Conservation (phyloP, 1,140 invertebrate species). For the Trinorchestia longiramus region DNA sequence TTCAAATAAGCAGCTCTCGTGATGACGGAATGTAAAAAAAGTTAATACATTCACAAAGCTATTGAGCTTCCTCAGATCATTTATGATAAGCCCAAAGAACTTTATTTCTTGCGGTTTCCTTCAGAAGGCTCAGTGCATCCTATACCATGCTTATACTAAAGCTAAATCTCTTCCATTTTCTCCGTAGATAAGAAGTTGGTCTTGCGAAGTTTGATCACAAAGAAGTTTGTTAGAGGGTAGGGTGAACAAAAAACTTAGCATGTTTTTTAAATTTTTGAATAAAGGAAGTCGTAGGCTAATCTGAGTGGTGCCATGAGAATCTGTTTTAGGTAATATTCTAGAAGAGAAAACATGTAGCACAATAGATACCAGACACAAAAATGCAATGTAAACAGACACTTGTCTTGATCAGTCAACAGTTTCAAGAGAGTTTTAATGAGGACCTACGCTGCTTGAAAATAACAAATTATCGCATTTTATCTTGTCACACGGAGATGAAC, state of each 20-base stretch:
- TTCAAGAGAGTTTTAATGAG: no score
- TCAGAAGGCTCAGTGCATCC: not conserved
- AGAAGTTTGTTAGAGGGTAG: slow-evolving; percentile 20
- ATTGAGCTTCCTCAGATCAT: not conserved
- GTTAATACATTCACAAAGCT: not conserved
- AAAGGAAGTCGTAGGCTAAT: not conserved
- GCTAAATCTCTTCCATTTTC: slow-evolving; percentile 16
- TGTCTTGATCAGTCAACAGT: no score
- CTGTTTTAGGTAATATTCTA: not conserved
- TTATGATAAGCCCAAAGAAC: not conserved
- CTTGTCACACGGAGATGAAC: no score
- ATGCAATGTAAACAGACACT: no score
- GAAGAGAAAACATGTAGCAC: not conserved
- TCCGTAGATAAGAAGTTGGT: slow-evolving; percentile 6
- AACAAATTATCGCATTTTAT: no score
- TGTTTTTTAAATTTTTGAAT: slow-evolving; percentile 28
- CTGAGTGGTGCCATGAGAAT: not conserved
- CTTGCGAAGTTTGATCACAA: slow-evolving; percentile 19
- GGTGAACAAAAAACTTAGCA: not conserved
- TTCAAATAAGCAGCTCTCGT: not conserved
- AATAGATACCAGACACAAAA: not conserved
- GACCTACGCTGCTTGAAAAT: no score
- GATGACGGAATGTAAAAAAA: not conserved
- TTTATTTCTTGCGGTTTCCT: not conserved
- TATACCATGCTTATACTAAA: not conserved